Base-by-base conservation (phyloP, 2,888 invertebrate species). In the Caenorhabditis sp. region DNA sequence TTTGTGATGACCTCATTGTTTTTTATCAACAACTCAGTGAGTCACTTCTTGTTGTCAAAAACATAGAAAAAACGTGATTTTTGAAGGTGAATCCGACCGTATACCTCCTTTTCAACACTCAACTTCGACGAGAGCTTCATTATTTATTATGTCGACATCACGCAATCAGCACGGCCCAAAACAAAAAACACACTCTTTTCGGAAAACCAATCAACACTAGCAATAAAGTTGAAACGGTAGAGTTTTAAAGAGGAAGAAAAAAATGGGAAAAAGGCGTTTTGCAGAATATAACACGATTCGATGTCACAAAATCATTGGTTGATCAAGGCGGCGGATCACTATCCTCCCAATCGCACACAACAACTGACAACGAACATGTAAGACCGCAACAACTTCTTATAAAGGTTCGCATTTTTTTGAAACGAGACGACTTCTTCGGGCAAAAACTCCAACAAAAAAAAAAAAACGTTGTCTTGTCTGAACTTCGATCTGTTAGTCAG, bases 11-110 rank as follows among this genome's bases (percentile, higher is more conserved):
- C 86, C 1, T 81, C 83, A 0, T 65, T 85, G 12, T 86, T 85
- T 66, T 86, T 86, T 75, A 81, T 86, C 24, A 86, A 86, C 68
- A 86, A 86, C 59, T 82, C 82, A n/a, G 82, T 83, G 43, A 54
- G 66, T 55, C n/a, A n/a, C n/a, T n/a, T n/a, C n/a, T n/a, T n/a
- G n/a, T n/a, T n/a, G n/a, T n/a, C n/a, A n/a, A n/a, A n/a, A n/a
- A n/a, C n/a, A 19, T 10, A 3, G 1, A 26, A 23, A 51, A 26
- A 24, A 10, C 23, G 10, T 3, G 23, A 26, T 26, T 55, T 21
- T 54, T 66, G 27, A 26, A 78, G 78, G 78, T 82, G 21, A 85
- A 84, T 61, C 86, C 86, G 12, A 85, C 86, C 1, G 85, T 86
- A 3, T 86, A 86, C 57, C 64, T 86, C n/a, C 75, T 86, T 10